Evolutionary conservation across 35 echinoderm and acorn worm species (phyloP).

Genomic region (Ptychodera flava): DNA sequence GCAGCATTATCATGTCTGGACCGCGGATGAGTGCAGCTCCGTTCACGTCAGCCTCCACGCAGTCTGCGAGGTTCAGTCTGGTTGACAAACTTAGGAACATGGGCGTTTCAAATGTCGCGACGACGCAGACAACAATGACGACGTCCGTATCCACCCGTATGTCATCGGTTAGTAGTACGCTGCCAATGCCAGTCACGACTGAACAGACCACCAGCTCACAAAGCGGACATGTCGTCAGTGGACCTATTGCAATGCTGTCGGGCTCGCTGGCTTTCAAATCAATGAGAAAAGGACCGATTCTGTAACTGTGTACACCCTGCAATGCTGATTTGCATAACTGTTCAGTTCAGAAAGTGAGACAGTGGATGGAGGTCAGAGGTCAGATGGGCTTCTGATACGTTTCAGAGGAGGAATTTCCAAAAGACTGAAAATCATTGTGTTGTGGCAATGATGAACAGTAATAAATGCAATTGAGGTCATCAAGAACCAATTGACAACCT

Average conservation of each 20-base stretch:
- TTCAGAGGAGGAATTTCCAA: too few relatives aligned
- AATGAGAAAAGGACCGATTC: background rate
- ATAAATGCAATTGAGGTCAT: too few relatives aligned
- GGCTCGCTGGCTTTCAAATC: background rate
- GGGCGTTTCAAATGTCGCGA: background rate
- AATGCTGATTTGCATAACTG: too few relatives aligned
- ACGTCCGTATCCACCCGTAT: background rate
- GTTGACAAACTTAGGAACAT: background rate
- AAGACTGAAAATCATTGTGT: too few relatives aligned
- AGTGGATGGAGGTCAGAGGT: too few relatives aligned
- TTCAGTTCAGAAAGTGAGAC: too few relatives aligned
- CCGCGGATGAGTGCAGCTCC: background rate
- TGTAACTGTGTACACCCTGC: background rate
- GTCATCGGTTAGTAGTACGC: background rate
- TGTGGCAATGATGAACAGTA: too few relatives aligned
- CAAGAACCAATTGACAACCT: too few relatives aligned
- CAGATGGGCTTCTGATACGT: too few relatives aligned
- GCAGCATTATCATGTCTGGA: background rate
- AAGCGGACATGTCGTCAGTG: background rate
- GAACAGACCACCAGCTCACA: background rate
- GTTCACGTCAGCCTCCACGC: background rate
- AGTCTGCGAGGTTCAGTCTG: background rate
- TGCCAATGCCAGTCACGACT: background rate
- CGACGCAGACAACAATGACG: background rate
- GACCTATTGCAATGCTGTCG: background rate